phyloP scores from a whole-genome alignment of 2,888 invertebrate species.

The Caenorhabditis panamensis region DNA sequence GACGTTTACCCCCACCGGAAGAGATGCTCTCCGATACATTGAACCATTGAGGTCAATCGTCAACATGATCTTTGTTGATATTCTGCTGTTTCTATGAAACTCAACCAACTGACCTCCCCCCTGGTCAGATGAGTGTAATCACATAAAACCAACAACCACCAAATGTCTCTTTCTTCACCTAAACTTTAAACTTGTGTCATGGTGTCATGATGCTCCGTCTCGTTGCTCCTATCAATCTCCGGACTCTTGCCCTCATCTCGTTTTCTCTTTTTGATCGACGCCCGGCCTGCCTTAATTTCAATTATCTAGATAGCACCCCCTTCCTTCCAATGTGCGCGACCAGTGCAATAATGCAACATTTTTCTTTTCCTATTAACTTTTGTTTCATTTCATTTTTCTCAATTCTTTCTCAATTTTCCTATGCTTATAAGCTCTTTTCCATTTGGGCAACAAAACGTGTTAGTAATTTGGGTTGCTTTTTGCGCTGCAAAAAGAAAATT shows the following conservation, averaged over 20 bases:
- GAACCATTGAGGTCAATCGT: no score
- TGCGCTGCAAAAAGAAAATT: not conserved
- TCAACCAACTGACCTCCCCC: no score
- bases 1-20: no score
- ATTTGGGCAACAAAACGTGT: not conserved
- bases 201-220: conserved; percentile 13
- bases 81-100: not conserved
- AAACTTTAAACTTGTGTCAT: conserved; percentile 43
- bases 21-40: not conserved
- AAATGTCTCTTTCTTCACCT: conserved; percentile 19
- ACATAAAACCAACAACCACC: no score
- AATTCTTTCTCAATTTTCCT: not conserved
- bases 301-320: conserved; percentile 41
- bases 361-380: conserved; percentile 39
- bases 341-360: conserved; percentile 5
- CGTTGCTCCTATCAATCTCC: conserved; percentile 36
- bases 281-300: conserved; percentile 27
- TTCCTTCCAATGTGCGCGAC: not conserved
- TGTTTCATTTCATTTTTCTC: not conserved
- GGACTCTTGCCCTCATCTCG: not conserved
- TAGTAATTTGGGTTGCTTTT: not conserved
- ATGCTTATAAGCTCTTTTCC: not conserved
- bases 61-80: no score
- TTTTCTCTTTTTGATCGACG: conserved; percentile 29
- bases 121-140: conserved; percentile 18